A percentile compares a stretch with the other conserved stretches of the same genome.
Evolutionary conservation across 2,113 vertebrate species (phyloP).

Genomic region (Irena cyanogastra): DNA sequence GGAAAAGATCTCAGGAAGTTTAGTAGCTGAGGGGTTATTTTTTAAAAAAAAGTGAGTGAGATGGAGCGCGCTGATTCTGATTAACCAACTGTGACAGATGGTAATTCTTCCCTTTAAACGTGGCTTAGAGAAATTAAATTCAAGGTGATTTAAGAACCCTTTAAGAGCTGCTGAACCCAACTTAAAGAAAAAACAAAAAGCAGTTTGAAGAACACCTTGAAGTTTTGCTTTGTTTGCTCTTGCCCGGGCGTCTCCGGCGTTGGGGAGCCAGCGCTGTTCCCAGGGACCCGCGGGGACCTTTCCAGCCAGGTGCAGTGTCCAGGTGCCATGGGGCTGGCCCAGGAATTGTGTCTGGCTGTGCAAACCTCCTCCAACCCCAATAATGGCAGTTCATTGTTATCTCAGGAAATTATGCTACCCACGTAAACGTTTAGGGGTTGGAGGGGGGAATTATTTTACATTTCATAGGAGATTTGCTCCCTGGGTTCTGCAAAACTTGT

Average conservation of each 20-base stretch:
- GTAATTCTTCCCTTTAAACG: slow-evolving; percentile 7
- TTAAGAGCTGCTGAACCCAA: neutral
- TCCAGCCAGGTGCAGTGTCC: neutral
- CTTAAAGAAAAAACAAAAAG: neutral
- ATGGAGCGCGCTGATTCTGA: neutral
- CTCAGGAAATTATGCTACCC: neutral
- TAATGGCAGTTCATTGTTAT: neutral
- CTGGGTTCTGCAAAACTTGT: neutral
- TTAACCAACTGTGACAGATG: slow-evolving; percentile 26
- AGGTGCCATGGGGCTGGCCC: neutral
- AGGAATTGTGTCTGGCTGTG: neutral
- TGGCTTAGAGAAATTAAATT: slow-evolving; percentile 27
- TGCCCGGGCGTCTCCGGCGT: accelerated
- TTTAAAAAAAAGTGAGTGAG: slow-evolving; percentile 3
- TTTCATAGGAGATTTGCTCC: neutral
- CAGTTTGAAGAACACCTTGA: neutral
- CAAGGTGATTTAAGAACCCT: slow-evolving; percentile 35
- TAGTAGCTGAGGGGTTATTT: neutral
- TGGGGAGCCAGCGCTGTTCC: neutral
- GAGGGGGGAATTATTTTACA: neutral
- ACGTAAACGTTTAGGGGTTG: neutral
- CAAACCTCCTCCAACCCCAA: neutral
- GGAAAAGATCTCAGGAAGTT: neutral
- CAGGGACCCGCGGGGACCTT: neutral
- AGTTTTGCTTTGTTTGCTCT: neutral